These are phyloP conservation scores for Hestina assimilis DNA, from an alignment of 1,140 invertebrate species.

Conservation along the genomic window DNA sequence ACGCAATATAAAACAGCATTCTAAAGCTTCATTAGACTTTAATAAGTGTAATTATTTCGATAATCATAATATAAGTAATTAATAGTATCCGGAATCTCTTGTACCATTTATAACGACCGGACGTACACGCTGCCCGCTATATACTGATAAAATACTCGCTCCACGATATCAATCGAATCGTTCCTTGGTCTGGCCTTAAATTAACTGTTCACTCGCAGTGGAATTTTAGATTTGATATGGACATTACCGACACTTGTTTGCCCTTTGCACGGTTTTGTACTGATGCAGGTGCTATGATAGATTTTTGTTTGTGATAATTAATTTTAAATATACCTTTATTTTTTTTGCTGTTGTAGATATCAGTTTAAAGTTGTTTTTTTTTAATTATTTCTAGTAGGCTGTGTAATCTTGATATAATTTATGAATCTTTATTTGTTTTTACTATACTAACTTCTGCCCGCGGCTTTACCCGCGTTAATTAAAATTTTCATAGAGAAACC, in stretches of 20 bases:
- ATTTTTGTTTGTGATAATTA: slow-evolving; percentile 3
- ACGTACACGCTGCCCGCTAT: slow-evolving; percentile 58
- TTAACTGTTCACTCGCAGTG: slow-evolving; percentile 64
- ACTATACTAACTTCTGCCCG: no score
- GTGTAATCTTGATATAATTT: no score
- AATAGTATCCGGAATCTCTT: slow-evolving; percentile 3
- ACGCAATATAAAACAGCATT: no score
- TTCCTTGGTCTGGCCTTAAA: slow-evolving; percentile 57
- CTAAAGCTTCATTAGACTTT: no score
- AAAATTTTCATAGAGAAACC: no score
- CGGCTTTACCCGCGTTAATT: no score
- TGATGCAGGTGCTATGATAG: slow-evolving; percentile 12
- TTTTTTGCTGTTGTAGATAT: not conserved
- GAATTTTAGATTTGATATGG: slow-evolving; percentile 73
- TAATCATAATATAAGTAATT: not conserved
- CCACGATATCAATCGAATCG: slow-evolving; percentile 63
- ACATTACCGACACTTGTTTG: slow-evolving; percentile 37
- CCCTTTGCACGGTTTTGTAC: slow-evolving; percentile 24
- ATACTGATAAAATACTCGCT: slow-evolving; percentile 72
- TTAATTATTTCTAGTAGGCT: not conserved
- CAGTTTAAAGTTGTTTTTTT: not conserved
- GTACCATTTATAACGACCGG: slow-evolving; percentile 42
- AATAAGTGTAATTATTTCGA: not conserved
- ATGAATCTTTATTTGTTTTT: no score
- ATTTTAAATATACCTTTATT: not conserved